These are phyloP conservation scores for Phasia obesa DNA, from an alignment of 2,888 invertebrate species.

Conservation along the genomic window DNA sequence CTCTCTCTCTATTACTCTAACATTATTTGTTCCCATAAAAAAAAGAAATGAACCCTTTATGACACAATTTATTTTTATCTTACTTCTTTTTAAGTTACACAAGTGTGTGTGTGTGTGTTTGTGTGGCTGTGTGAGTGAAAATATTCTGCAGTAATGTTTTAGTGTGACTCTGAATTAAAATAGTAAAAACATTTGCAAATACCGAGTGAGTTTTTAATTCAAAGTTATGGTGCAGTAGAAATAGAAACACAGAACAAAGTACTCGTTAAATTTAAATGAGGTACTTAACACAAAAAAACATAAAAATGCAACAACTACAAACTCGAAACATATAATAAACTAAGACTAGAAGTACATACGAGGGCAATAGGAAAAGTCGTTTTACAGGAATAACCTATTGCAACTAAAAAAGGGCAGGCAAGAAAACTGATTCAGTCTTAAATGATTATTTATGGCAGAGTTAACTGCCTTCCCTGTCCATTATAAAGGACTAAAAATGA, in stretches of 20 bases:
- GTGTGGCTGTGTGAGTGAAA: not conserved
- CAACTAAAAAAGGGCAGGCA: too few relatives aligned
- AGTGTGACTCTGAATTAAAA: not conserved
- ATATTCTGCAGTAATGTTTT: too few relatives aligned
- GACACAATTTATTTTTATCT: too few relatives aligned
- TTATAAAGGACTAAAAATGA: too few relatives aligned
- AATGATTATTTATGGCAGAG: too few relatives aligned
- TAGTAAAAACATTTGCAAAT: not conserved
- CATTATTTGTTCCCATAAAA: not conserved
- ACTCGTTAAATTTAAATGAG: constrained; percentile 57
- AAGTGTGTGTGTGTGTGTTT: not conserved
- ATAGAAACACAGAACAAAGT: constrained; percentile 31
- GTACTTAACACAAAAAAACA: constrained; percentile 39
- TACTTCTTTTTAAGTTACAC: too few relatives aligned
- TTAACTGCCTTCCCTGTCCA: too few relatives aligned
- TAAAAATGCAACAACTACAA: constrained; percentile 6
- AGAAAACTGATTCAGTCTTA: too few relatives aligned
- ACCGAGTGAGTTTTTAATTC: constrained; percentile 16
- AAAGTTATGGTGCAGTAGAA: constrained; percentile 37
- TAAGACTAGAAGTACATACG: not conserved
- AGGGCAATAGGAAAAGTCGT: not conserved
- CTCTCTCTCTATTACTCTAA: too few relatives aligned
- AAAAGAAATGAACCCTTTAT: not conserved
- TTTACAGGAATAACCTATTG: too few relatives aligned
- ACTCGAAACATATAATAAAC: not conserved